phyloP scores from a whole-genome alignment of 2,113 vertebrate species.

The Pogona vitticeps region DNA sequence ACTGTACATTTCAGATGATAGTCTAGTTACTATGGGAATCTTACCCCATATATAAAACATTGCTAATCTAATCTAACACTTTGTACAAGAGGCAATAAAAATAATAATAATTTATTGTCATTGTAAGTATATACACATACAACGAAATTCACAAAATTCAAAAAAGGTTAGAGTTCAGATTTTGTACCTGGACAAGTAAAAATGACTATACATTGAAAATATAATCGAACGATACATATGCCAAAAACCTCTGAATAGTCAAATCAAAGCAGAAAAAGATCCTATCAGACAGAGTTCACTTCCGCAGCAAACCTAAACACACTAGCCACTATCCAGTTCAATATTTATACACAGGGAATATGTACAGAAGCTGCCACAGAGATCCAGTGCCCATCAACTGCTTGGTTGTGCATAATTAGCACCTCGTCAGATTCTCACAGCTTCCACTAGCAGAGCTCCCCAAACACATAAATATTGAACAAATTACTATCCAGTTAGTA shows the following conservation, averaged over 20 bases:
- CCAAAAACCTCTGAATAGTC: not conserved
- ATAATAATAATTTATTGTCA: too few relatives aligned
- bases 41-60: not conserved
- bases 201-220: not conserved
- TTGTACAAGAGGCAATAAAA: not conserved
- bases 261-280: not conserved
- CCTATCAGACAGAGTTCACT: not conserved
- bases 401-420: too few relatives aligned
- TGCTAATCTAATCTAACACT: not conserved
- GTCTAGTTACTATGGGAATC: not conserved
- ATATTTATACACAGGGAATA: not conserved
- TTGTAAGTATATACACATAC: too few relatives aligned
- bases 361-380: too few relatives aligned
- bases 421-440: too few relatives aligned
- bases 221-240: not conserved
- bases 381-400: too few relatives aligned
- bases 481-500: not conserved
- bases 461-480: too few relatives aligned
- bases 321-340: not conserved
- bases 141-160: too few relatives aligned
- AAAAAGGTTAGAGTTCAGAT: not conserved
- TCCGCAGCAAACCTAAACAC: not conserved
- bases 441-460: too few relatives aligned
- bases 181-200: not conserved
- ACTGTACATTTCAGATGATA: not conserved